These are phyloP conservation scores for Atherinomorus stipes DNA, from an alignment of 2,113 vertebrate genomes.

Conservation along the genomic window DNA sequence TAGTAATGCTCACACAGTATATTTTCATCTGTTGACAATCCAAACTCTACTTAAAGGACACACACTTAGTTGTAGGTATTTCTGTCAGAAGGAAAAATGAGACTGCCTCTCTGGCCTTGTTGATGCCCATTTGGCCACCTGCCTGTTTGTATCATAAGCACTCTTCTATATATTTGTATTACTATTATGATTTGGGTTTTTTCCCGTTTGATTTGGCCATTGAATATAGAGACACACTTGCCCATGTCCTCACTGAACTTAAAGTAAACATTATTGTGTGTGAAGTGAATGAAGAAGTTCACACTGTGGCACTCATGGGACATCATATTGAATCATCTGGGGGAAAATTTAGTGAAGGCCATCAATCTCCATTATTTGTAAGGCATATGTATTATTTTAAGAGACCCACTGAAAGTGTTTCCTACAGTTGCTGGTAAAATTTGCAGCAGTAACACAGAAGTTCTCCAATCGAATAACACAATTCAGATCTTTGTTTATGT, in stretches of 20 bases:
- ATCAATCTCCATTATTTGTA: slow-evolving; percentile 55
- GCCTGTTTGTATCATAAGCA: slow-evolving; percentile 73
- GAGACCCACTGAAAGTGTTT: slow-evolving; percentile 22
- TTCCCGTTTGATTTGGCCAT: slow-evolving; percentile 83
- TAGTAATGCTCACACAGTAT: slow-evolving; percentile 84
- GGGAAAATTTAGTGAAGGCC: slow-evolving; percentile 49
- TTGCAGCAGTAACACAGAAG: slow-evolving; percentile 26
- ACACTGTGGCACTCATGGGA: slow-evolving; percentile 38
- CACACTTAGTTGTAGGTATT: slow-evolving; percentile 81
- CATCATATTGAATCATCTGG: slow-evolving; percentile 48
- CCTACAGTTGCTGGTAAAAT: slow-evolving; percentile 34
- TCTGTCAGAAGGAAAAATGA: slow-evolving; percentile 79
- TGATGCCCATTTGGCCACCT: slow-evolving; percentile 71
- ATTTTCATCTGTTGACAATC: slow-evolving; percentile 86
- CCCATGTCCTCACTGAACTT: slow-evolving; percentile 77
- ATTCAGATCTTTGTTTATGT: slow-evolving; percentile 27
- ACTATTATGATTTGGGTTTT: slow-evolving; percentile 82
- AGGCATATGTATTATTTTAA: slow-evolving; percentile 41
- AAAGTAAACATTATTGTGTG: slow-evolving; percentile 68
- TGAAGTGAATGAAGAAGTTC: slow-evolving; percentile 61
- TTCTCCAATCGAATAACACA: slow-evolving; percentile 21
- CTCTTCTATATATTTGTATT: slow-evolving; percentile 81
- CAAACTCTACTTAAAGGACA: slow-evolving; percentile 85
- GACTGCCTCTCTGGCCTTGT: slow-evolving; percentile 67
- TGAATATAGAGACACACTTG: slow-evolving; percentile 72